Percentiles rank a stretch among this genome's conserved stretches.
phyloP scores from a whole-genome alignment of 2,113 vertebrate genomes.

The Clupea harengus region DNA sequence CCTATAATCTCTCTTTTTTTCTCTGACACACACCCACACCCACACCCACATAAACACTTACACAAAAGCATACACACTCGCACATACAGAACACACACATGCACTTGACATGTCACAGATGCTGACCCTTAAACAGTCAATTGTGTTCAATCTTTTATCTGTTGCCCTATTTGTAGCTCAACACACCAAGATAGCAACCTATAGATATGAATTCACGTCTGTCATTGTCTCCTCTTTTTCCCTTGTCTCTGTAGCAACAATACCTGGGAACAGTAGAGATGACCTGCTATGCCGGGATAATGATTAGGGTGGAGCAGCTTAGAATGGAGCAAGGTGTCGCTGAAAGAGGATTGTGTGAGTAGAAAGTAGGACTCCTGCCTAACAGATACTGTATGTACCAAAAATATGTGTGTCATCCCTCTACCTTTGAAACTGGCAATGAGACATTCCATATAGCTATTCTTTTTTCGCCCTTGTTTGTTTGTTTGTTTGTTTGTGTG shows the following conservation, averaged over 20 bases:
- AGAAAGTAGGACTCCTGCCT: background rate
- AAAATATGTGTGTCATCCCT: background rate
- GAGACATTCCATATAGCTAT: background rate
- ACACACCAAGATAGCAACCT: background rate
- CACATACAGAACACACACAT: too few species aligned
- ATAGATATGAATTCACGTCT: slow-evolving; percentile 5
- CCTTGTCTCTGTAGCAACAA: slow-evolving; percentile 42
- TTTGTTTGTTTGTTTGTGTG: background rate
- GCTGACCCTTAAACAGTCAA: background rate
- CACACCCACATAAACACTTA: too few species aligned
- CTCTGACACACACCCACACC: too few species aligned
- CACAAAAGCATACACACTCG: too few species aligned
- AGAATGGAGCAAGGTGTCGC: slow-evolving; percentile 43
- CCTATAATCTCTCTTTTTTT: background rate
- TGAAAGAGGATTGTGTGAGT: slow-evolving; percentile 45
- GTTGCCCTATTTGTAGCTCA: background rate
- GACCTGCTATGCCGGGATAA: slow-evolving; percentile 53
- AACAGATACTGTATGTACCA: background rate
- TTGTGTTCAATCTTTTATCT: background rate
- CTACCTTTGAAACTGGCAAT: too few species aligned
- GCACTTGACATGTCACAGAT: too few species aligned
- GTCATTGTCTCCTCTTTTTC: slow-evolving; percentile 21
- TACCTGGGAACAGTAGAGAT: slow-evolving; percentile 51
- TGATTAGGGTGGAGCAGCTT: slow-evolving; percentile 43
- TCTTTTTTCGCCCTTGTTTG: background rate